A percentile compares a stretch with the other conserved stretches of the same genome.
These are phyloP conservation scores for Leucoraja ocellata DNA, from an alignment of 2,797 vertebrate genomes.

Conservation along the genomic window DNA sequence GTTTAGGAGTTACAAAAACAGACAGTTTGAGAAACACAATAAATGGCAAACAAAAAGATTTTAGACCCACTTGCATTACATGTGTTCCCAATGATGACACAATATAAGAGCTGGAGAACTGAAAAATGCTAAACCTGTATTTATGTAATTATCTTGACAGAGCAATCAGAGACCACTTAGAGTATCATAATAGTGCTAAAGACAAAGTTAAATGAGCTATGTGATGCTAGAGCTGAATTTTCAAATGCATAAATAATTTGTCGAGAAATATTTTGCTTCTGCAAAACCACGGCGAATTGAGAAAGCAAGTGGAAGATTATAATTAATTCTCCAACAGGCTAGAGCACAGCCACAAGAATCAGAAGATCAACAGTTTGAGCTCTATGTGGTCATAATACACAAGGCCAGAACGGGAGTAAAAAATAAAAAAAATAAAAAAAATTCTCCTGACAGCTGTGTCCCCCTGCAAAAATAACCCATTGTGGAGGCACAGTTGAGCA, in stretches of 20 bases:
- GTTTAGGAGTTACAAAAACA: not conserved
- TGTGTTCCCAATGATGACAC: conserved; percentile 13
- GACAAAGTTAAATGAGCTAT: conserved; percentile 38
- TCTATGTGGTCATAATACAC: not conserved
- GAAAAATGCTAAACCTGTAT: conserved; percentile 32
- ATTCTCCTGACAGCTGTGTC: not conserved
- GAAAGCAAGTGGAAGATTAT: not conserved
- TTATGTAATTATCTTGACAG: conserved; percentile 38
- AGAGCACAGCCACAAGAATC: not conserved
- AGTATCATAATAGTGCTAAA: conserved; percentile 37
- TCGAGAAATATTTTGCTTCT: conserved; percentile 31
- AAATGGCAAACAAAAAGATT: conserved; percentile 26
- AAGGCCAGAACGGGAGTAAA: not conserved
- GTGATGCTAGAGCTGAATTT: conserved; percentile 27
- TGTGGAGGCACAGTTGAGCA: not conserved
- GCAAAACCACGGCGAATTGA: not conserved
- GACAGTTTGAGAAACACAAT: conserved; percentile 1
- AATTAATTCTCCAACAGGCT: conserved; percentile 6
- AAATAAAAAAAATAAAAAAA: too few species aligned
- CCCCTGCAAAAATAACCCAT: not conserved
- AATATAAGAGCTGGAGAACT: conserved; percentile 30
- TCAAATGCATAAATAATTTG: conserved; percentile 37
- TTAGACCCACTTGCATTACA: not conserved
- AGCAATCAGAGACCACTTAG: conserved; percentile 38
- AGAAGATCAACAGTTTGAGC: not conserved